Conservation (phyloP, 2,888 invertebrate genomes). For the Ormyrus nitidulus region DNA sequence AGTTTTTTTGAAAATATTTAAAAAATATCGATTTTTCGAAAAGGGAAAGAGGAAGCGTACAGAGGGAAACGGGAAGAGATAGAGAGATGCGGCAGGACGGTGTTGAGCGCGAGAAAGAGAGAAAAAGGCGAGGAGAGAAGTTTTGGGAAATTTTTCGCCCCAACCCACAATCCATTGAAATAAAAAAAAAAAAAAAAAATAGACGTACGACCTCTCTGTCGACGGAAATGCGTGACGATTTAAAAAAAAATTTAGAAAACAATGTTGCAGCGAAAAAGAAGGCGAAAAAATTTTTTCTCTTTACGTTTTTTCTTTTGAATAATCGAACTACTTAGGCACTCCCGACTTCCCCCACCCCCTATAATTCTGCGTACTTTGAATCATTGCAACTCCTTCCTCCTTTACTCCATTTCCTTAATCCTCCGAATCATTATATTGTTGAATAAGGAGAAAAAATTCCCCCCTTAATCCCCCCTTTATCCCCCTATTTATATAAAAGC, state of each 20-base stretch:
- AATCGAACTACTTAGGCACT: conserved; percentile 53
- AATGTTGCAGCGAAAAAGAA: conserved; percentile 16
- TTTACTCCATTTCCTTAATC: conserved; percentile 4
- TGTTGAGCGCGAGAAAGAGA: conserved; percentile 29
- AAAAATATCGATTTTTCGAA: conserved; percentile 54
- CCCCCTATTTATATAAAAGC: conserved; percentile 74
- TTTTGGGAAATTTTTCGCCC: conserved; percentile 52
- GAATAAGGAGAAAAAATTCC: conserved; percentile 53
- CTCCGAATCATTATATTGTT: conserved; percentile 21
- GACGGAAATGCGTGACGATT: conserved; percentile 34
- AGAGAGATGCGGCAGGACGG: conserved; percentile 11
- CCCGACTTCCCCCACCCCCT: conserved; percentile 23
- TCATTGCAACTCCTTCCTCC: conserved; percentile 13
- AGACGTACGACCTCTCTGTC: conserved; percentile 30
- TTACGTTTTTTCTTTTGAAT: conserved; percentile 59
- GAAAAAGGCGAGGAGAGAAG: conserved; percentile 10
- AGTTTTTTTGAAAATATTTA: conserved; percentile 36
- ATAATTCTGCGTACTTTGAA: conserved; percentile 49
- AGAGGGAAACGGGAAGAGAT: conserved; percentile 48
- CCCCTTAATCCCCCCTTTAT: conserved; percentile 61
- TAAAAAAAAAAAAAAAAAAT: conserved; percentile 12
- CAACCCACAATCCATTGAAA: conserved; percentile 16
- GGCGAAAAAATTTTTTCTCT: conserved; percentile 58
- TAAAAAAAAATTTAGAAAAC: conserved; percentile 20
- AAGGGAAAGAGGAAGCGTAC: conserved; percentile 56